Conservation (phyloP, 2,113 vertebrate genomes). For the Corydoras maculifer region DNA sequence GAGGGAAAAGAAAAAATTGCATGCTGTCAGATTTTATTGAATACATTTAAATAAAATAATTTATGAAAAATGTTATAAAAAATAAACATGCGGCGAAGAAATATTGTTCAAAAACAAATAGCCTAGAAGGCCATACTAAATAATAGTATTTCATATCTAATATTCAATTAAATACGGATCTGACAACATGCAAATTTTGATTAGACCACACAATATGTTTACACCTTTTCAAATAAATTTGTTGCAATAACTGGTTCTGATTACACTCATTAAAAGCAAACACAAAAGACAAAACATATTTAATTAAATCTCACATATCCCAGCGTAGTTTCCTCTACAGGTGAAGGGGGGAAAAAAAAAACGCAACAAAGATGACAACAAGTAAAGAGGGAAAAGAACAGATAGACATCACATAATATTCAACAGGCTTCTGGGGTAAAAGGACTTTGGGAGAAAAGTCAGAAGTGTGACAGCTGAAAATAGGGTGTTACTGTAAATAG, state of each 20-base stretch:
- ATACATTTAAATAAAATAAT: background rate
- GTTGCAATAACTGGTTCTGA: background rate
- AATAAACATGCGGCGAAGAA: too few relatives aligned
- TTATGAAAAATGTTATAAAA: too few relatives aligned
- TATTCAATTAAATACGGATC: background rate
- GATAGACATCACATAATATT: constrained; percentile 55
- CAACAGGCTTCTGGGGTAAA: constrained; percentile 51
- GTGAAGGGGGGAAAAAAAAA: constrained; percentile 56
- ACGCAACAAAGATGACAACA: constrained; percentile 51
- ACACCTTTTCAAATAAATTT: constrained; percentile 3
- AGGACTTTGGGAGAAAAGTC: constrained; percentile 38
- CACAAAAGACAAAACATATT: constrained; percentile 47
- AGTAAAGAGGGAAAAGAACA: constrained; percentile 56
- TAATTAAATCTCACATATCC: constrained; percentile 90
- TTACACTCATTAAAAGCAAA: constrained; percentile 51
- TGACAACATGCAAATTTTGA: constrained; percentile 21
- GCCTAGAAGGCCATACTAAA: too few relatives aligned
- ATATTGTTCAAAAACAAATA: too few relatives aligned
- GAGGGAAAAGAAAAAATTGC: constrained; percentile 8
- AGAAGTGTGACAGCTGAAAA: constrained; percentile 47
- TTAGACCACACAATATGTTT: constrained; percentile 12
- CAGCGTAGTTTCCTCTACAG: constrained; percentile 98
- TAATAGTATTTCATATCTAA: too few relatives aligned
- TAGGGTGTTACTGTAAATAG: background rate
- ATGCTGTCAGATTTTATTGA: background rate